phyloP scores from a whole-genome alignment of 1,140 invertebrate species.

The Drosophila bifasciata region DNA sequence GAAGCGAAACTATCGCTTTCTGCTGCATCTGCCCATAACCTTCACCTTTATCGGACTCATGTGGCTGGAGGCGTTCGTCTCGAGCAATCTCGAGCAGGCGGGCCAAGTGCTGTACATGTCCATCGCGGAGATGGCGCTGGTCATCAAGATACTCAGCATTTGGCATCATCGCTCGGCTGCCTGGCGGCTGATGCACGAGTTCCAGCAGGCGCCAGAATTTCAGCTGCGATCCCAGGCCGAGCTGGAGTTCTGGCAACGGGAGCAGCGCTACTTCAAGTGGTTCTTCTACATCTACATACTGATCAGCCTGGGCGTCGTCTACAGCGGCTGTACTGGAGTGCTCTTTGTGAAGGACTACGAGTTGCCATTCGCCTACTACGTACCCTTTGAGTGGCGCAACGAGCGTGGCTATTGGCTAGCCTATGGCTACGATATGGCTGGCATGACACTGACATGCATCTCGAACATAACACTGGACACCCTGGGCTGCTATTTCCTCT shows the following conservation, averaged over 20 bases:
- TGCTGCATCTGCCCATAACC: conserved; percentile 69
- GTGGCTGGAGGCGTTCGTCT: conserved; percentile 71
- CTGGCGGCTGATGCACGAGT: conserved; percentile 49
- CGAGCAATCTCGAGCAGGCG: conserved; percentile 63
- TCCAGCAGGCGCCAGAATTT: conserved; percentile 21
- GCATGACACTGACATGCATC: conserved; percentile 66
- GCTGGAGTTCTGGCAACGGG: conserved; percentile 28
- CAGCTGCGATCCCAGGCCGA: conserved; percentile 40
- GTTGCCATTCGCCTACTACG: conserved; percentile 68
- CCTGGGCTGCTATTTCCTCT: conserved; percentile 70
- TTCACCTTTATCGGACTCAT: conserved; percentile 69
- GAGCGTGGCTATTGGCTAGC: conserved; percentile 56
- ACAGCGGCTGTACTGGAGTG: conserved; percentile 50
- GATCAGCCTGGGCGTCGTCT: conserved; percentile 57
- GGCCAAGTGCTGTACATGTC: conserved; percentile 77
- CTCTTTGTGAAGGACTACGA: conserved; percentile 54
- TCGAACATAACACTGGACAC: conserved; percentile 66
- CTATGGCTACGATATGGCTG: conserved; percentile 60
- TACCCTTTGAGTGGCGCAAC: conserved; percentile 71
- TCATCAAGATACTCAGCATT: conserved; percentile 70
- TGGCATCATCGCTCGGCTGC: conserved; percentile 50
- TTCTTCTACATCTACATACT: conserved; percentile 55
- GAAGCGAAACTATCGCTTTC: conserved; percentile 42
- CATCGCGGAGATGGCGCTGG: conserved; percentile 63
- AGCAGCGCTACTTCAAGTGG: conserved; percentile 56